A percentile compares a stretch with the other conserved stretches of the same genome.
These are phyloP conservation scores for Lagocephalus sceleratus DNA, from an alignment of 2,797 vertebrate species.

Conservation along the genomic window DNA sequence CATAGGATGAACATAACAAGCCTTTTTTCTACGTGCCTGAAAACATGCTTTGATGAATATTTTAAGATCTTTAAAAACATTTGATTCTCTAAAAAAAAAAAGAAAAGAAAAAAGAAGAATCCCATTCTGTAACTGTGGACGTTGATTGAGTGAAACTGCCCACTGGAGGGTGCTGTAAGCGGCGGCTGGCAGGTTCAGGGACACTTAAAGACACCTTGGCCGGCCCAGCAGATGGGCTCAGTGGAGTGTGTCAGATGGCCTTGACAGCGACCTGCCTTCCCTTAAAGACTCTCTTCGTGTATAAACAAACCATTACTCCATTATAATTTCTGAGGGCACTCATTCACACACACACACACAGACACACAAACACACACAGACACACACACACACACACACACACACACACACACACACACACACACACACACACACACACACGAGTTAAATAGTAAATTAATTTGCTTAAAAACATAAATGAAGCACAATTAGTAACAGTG, in stretches of 20 bases:
- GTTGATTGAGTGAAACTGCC: slow-evolving; percentile 1
- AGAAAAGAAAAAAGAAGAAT: no score
- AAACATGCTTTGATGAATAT: slow-evolving; percentile 4
- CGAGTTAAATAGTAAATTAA: no score
- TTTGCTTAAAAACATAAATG: no score
- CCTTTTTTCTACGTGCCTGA: no score
- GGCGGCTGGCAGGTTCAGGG: slow-evolving; percentile 1
- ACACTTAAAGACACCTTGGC: slow-evolving; percentile 49
- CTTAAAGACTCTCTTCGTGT: slow-evolving; percentile 58
- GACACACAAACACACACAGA: no score
- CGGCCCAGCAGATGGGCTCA: slow-evolving; percentile 61
- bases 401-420: background rate
- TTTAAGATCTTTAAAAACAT: slow-evolving; percentile 6
- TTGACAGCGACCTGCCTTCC: slow-evolving; percentile 63
- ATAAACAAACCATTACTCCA: slow-evolving; percentile 61
- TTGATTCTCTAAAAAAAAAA: background rate
- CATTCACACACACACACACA: background rate
- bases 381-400: no score
- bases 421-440: no score
- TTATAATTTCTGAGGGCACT: background rate
- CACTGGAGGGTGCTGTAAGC: slow-evolving; percentile 56
- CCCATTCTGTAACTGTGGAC: background rate
- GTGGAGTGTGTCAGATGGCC: slow-evolving; percentile 51
- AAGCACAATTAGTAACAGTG: no score
- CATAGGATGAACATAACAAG: background rate